phyloP scores from a whole-genome alignment of 2,113 vertebrate species.

The Lonchura striata region DNA sequence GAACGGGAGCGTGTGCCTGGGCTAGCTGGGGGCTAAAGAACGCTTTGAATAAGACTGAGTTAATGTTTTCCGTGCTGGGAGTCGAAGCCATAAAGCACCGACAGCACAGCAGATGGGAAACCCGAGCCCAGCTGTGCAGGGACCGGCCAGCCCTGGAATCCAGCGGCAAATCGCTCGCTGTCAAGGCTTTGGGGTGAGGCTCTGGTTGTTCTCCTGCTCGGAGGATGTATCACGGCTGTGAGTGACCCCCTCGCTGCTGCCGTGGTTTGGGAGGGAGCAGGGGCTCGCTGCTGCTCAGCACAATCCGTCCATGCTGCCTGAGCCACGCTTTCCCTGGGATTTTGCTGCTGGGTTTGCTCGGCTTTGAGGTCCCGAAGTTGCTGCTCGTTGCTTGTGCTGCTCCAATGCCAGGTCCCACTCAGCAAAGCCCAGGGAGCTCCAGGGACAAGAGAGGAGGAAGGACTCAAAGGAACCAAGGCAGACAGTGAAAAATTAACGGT shows the following conservation, averaged over 20 bases:
- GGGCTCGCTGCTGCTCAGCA: neutral
- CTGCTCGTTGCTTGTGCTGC: neutral
- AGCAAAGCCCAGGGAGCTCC: neutral
- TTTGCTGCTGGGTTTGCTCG: neutral
- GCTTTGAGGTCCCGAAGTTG: neutral
- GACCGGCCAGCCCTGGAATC: neutral
- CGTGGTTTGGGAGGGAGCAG: accelerated
- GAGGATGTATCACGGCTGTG: neutral
- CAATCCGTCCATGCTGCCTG: accelerated
- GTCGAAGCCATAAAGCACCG: neutral
- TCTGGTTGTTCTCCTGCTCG: neutral
- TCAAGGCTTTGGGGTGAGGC: neutral
- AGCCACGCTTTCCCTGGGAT: accelerated
- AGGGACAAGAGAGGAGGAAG: neutral
- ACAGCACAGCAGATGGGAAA: neutral
- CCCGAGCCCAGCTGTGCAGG: neutral
- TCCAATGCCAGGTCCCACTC: neutral
- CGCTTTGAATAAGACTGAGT: neutral
- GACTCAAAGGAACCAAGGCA: neutral
- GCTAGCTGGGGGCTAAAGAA: neutral
- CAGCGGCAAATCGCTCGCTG: accelerated
- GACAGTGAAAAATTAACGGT: neutral
- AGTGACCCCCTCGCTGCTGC: accelerated
- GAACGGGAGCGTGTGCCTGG: neutral
- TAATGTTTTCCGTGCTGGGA: neutral